These are phyloP conservation scores for Pheosia tremula DNA, from an alignment of 2,888 invertebrate species.

Conservation along the genomic window DNA sequence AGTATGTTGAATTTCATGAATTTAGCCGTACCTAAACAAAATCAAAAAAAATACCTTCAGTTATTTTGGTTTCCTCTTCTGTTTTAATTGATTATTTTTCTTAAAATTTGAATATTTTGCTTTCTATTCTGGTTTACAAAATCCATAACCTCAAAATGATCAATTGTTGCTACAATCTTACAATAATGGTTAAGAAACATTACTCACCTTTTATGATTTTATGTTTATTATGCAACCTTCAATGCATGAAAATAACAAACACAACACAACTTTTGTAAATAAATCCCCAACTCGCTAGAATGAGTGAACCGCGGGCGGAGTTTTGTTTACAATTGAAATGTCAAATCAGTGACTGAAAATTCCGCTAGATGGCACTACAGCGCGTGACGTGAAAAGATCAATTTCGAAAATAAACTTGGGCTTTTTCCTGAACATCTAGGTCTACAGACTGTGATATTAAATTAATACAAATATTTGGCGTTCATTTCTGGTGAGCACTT, in stretches of 20 bases:
- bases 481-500: slow-evolving; percentile 64
- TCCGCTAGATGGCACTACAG: slow-evolving; percentile 63
- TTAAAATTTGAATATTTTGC: too few species aligned
- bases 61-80: too few species aligned
- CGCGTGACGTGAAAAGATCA: slow-evolving; percentile 70
- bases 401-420: slow-evolving; percentile 82
- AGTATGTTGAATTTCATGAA: too few species aligned
- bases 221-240: not conserved
- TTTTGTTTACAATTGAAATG: slow-evolving; percentile 61
- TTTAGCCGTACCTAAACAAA: too few species aligned
- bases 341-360: slow-evolving; percentile 66
- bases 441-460: slow-evolving; percentile 48
- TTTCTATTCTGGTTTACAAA: not conserved
- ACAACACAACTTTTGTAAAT: not conserved
- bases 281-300: not conserved
- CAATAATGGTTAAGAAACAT: not conserved
- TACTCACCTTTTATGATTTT: not conserved
- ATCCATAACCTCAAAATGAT: not conserved
- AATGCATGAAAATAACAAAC: not conserved
- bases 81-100: too few species aligned
- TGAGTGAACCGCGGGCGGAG: slow-evolving; percentile 14
- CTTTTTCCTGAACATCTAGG: slow-evolving; percentile 66
- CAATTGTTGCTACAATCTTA: not conserved
- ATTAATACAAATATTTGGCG: slow-evolving; percentile 45
- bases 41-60: too few species aligned